phyloP scores from a whole-genome alignment of 2,797 vertebrate species.

The Phyllotis vaccarum region DNA sequence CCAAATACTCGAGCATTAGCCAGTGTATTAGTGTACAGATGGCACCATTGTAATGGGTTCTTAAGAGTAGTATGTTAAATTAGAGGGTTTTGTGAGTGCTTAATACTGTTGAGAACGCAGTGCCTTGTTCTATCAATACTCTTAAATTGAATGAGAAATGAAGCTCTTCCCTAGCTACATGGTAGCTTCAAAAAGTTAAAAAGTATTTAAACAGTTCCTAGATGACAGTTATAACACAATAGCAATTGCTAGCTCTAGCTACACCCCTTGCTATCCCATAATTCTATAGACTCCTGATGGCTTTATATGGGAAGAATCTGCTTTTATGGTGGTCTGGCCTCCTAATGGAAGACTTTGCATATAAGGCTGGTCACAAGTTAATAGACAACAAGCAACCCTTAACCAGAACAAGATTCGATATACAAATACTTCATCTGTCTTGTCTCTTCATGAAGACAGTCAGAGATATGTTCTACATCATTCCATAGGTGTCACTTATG shows the following conservation, averaged over 20 bases:
- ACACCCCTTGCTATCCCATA: neutral
- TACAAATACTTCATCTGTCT: neutral
- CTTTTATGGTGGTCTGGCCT: neutral
- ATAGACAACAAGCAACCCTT: neutral
- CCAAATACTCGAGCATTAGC: neutral
- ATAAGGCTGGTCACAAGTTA: neutral
- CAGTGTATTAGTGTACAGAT: neutral
- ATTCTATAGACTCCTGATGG: neutral
- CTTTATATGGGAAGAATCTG: neutral
- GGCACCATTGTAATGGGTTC: neutral
- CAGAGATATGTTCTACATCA: neutral
- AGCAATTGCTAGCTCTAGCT: neutral
- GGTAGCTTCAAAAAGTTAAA: neutral
- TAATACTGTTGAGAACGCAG: neutral
- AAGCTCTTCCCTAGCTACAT: neutral
- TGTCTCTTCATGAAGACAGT: neutral
- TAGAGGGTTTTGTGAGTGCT: neutral
- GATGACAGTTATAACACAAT: neutral
- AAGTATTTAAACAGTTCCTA: neutral
- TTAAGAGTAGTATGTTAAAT: neutral
- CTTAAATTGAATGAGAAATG: neutral
- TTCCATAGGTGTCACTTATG: neutral
- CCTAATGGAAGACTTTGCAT: neutral
- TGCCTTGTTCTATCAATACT: neutral
- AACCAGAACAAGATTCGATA: neutral